Conservation (phyloP, 2,797 vertebrate species). For the Megaceryle alcyon region DNA sequence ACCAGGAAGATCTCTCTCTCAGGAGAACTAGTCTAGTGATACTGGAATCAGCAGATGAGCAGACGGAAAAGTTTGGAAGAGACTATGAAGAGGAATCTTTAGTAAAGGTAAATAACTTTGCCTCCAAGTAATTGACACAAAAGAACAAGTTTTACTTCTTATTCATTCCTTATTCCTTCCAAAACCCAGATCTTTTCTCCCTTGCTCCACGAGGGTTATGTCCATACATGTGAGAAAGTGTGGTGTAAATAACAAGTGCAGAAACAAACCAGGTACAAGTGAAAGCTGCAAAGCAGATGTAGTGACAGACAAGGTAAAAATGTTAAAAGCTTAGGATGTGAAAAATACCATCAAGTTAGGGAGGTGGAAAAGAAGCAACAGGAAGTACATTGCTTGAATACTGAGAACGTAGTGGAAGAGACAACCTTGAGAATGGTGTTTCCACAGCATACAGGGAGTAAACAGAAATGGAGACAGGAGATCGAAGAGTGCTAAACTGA, state of each 20-base stretch:
- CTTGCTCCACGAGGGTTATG: neutral
- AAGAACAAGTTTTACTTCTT: neutral
- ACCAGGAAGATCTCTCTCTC: conserved; percentile 53
- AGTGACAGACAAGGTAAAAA: rapidly evolving
- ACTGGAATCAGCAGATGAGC: conserved; percentile 83
- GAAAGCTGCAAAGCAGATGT: neutral
- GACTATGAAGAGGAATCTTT: conserved; percentile 82
- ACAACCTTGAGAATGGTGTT: neutral
- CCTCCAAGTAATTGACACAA: neutral
- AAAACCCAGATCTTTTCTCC: neutral
- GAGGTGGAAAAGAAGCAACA: neutral
- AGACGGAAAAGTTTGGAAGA: conserved; percentile 76
- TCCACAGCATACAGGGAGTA: neutral
- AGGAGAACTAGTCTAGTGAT: conserved; percentile 74
- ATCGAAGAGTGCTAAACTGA: neutral
- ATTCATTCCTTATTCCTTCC: neutral
- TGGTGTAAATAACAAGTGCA: neutral
- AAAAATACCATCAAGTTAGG: neutral
- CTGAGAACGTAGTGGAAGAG: neutral
- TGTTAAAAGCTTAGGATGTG: neutral
- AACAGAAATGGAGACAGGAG: neutral
- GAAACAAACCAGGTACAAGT: neutral
- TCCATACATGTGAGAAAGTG: neutral
- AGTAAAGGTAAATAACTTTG: conserved; percentile 84
- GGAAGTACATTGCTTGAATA: neutral